Conservation (phyloP, 2,888 invertebrate species). For the Catocala fraxini region DNA sequence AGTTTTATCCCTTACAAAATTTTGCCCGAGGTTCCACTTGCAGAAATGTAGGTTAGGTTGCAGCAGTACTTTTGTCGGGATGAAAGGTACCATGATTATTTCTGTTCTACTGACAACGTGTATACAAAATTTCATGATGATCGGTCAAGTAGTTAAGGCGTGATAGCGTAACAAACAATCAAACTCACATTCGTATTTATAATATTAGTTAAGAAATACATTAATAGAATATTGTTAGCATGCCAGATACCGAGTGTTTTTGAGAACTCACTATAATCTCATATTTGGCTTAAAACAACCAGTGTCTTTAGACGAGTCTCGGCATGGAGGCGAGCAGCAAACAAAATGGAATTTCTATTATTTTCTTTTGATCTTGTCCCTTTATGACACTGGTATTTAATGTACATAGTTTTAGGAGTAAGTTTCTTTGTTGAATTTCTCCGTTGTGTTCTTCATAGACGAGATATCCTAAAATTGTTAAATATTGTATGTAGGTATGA, state of each 20-base stretch:
- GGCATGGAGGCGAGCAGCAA: constrained; percentile 27
- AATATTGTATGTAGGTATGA: constrained; percentile 10
- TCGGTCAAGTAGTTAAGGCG: too few species aligned
- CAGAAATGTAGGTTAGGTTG: too few species aligned
- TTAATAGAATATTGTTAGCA: constrained; percentile 6
- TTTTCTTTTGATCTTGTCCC: constrained; percentile 53
- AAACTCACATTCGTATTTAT: too few species aligned
- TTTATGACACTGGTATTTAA: constrained; percentile 51
- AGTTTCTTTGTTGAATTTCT: constrained; percentile 39
- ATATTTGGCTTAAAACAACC: constrained; percentile 23
- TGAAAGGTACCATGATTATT: too few species aligned
- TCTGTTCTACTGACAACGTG: too few species aligned
- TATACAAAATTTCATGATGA: too few species aligned
- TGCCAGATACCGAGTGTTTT: constrained; percentile 8
- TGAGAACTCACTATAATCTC: constrained; percentile 14
- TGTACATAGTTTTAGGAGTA: constrained; percentile 48
- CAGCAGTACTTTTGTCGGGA: too few species aligned
- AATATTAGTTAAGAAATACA: not conserved
- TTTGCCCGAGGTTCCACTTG: too few species aligned
- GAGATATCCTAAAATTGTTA: constrained; percentile 25
- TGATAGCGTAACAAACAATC: too few species aligned
- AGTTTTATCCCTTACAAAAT: not conserved
- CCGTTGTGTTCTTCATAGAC: constrained; percentile 23
- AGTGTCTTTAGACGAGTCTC: constrained; percentile 26
- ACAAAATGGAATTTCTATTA: constrained; percentile 49